Evolutionary conservation across 23 tunicate species (phyloP), one percentile per base, ranked within the genome.

Genomic region (Trididemnum miniatum): DNA sequence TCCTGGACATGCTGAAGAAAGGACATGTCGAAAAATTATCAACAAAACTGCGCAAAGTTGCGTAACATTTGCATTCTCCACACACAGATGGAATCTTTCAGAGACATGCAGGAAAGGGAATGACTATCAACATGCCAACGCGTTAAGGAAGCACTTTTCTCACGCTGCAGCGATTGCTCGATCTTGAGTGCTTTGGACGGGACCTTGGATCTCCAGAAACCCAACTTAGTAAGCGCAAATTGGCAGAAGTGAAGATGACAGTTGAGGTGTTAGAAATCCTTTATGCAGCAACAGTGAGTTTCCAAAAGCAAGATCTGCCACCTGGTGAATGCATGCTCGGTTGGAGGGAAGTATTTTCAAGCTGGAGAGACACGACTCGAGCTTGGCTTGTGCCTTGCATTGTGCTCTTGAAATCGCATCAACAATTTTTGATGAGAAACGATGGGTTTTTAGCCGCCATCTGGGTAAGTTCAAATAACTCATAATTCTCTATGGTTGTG

Each of bases 21-120:
- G 69, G 69, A 62, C 27, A 27, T 15, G 27, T 4, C 23, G 28
- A 62, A 23, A 62, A 62, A 27, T 62, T 62, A 15, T 62, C 23
- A 62, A 62, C 28, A 62, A 62, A 62, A 23, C 28, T 62, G 69
- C 69, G 27, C 20, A 62, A 62, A 62, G 7, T 18, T 62, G 25
- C 28, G 24, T 18, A 20, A 62, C 69, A 62, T 27, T 27, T 62
- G 4, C 27, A 27, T 62, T 62, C 69, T 15, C 69, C 69, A 62
- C 69, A 62, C 69, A 20, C 69, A 24, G 27, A 62, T 62, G 69
- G 69, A 62, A 62, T 62, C 23, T 27, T 62, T 4, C 20, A 62
- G 69, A 24, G 69, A 15, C 28, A 27, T 62, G 69, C 69, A 18
- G 57, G 28, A 15, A 62, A 62, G 27, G 69, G 27, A 62, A 62